Percentiles rank a stretch among this genome's conserved stretches.
phyloP scores from a whole-genome alignment of 2,113 vertebrate species.

The Chrysemys picta region DNA sequence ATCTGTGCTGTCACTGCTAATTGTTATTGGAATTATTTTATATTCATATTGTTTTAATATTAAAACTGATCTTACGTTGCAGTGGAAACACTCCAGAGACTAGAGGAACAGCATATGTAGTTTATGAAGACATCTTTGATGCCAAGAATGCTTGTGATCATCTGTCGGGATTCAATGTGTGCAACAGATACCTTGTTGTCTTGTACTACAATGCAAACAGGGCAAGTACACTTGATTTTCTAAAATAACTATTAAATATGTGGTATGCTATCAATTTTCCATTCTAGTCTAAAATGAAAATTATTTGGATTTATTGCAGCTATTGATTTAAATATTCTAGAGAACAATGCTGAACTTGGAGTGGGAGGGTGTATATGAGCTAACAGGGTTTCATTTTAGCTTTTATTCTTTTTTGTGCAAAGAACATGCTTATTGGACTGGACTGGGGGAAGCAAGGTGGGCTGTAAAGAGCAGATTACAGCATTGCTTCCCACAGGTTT shows the following conservation, averaged over 20 bases:
- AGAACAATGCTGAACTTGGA: not conserved
- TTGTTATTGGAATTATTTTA: not conserved
- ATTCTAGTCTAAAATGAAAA: not conserved
- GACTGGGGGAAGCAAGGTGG: not conserved
- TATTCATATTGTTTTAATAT: not conserved
- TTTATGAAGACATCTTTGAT: constrained; percentile 99
- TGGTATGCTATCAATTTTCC: not conserved
- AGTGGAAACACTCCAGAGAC: constrained; percentile 98
- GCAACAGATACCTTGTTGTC: constrained; percentile 98
- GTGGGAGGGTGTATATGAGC: not conserved
- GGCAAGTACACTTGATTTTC: constrained; percentile 74
- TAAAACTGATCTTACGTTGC: not conserved
- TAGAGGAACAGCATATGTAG: constrained; percentile 96
- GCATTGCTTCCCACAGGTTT: not conserved
- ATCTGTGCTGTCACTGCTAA: not conserved
- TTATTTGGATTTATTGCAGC: not conserved
- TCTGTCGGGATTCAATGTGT: constrained; percentile 98
- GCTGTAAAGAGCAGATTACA: not conserved
- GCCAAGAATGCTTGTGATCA: constrained; percentile 99
- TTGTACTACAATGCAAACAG: constrained; percentile 98
- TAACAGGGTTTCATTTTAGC: not conserved
- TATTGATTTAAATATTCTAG: not conserved
- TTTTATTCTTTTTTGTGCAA: not conserved
- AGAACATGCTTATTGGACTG: not conserved
- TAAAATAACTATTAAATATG: not conserved